A percentile compares a stretch with the other conserved stretches of the same genome.
phyloP scores from a whole-genome alignment of 1,140 invertebrate genomes.

The Cotesia chilonis region DNA sequence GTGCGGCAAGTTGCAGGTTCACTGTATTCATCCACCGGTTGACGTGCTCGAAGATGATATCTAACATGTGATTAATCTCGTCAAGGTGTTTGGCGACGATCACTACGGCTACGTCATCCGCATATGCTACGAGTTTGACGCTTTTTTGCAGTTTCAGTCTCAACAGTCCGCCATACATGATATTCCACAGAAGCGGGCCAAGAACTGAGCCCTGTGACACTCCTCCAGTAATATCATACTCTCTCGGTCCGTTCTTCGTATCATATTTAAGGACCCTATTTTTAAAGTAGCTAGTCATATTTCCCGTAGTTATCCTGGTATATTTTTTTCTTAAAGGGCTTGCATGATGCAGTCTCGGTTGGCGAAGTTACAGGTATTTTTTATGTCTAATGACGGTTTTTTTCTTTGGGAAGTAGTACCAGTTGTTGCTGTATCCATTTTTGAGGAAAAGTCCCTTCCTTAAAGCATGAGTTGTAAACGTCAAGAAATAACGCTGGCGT shows the following conservation, averaged over 20 bases:
- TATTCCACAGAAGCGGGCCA: conserved; percentile 8
- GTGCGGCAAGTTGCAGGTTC: conserved; percentile 13
- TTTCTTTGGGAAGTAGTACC: conserved; percentile 2
- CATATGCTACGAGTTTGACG: background rate
- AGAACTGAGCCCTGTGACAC: conserved; percentile 18
- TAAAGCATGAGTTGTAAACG: background rate
- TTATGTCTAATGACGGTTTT: conserved; percentile 19
- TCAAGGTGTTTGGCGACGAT: conserved; percentile 12
- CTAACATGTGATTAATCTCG: conserved; percentile 12
- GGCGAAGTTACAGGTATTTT: conserved; percentile 40
- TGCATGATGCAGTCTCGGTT: conserved; percentile 7
- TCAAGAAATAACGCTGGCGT: background rate
- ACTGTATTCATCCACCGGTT: conserved; percentile 25
- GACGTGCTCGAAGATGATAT: conserved; percentile 9
- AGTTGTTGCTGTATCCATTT: conserved; percentile 6
- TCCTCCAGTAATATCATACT: conserved; percentile 19
- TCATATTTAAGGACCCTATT: conserved; percentile 19
- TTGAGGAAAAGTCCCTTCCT: conserved; percentile 5
- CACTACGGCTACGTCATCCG: background rate
- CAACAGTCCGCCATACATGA: conserved; percentile 16
- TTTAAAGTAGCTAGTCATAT: conserved; percentile 6
- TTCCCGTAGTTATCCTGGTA: background rate
- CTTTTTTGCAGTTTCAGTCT: background rate
- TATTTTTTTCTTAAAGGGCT: background rate
- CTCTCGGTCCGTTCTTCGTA: conserved; percentile 6